A percentile compares a stretch with the other conserved stretches of the same genome.
These are phyloP conservation scores for Siniperca chuatsi DNA, from an alignment of 2,113 vertebrate genomes.

Conservation along the genomic window DNA sequence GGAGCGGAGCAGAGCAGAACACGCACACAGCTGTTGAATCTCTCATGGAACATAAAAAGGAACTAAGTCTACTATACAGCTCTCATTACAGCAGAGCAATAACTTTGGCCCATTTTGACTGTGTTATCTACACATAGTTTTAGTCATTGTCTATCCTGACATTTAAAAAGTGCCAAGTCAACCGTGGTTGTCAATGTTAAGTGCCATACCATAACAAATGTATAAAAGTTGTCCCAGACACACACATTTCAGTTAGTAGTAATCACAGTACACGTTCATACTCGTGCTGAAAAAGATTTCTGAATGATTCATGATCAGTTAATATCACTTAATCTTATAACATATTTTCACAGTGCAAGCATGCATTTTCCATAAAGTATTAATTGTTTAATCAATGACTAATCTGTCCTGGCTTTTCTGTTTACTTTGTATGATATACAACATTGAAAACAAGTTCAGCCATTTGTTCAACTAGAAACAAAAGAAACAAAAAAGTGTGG, in stretches of 20 bases:
- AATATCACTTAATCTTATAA: constrained; percentile 5
- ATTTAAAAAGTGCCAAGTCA: constrained; percentile 20
- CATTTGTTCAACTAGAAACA: constrained; percentile 14
- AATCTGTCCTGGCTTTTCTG: neutral
- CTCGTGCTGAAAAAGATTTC: neutral
- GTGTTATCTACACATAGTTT: neutral
- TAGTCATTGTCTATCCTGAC: neutral
- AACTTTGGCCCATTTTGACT: constrained; percentile 16
- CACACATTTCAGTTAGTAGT: neutral
- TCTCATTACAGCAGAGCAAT: constrained; percentile 35
- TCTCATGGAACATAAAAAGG: constrained; percentile 57
- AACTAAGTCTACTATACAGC: constrained; percentile 30
- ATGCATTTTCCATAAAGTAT: neutral
- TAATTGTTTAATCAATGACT: neutral
- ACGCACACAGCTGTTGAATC: constrained; percentile 67
- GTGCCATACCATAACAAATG: constrained; percentile 2
- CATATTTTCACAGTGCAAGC: neutral
- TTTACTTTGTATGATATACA: neutral
- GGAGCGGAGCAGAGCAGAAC: constrained; percentile 1
- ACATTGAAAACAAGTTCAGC: constrained; percentile 26
- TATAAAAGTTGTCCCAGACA: neutral
- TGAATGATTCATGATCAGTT: constrained; percentile 7
- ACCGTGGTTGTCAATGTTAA: neutral
- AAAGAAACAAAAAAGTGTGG: constrained; percentile 5
- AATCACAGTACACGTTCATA: neutral